These are phyloP conservation scores for Pelmatolapia mariae DNA, from an alignment of 2,113 vertebrate species.

Conservation along the genomic window DNA sequence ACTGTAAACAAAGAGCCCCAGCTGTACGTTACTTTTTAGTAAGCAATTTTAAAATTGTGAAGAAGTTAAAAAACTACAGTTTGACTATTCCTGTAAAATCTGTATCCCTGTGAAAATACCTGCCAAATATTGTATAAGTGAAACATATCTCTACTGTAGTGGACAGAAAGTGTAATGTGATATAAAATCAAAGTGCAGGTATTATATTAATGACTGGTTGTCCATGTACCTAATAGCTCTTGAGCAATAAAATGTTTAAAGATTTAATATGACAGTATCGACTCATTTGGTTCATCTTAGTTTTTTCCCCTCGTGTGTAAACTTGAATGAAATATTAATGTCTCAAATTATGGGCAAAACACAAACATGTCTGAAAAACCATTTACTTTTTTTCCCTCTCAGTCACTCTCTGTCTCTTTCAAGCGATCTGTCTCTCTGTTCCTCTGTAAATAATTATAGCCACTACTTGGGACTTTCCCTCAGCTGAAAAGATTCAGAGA, in stretches of 20 bases:
- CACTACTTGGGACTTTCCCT: not conserved
- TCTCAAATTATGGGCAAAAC: not conserved
- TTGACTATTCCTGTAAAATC: not conserved
- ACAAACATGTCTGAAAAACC: not conserved
- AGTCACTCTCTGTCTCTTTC: not conserved
- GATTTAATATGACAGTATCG: not conserved
- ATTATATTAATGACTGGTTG: not conserved
- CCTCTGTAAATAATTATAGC: not conserved
- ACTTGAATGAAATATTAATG: not conserved
- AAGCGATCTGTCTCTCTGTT: not conserved
- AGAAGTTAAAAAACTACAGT: not conserved
- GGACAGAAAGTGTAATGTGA: not conserved
- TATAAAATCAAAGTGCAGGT: not conserved
- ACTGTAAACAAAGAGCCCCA: not conserved
- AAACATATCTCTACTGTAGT: fast-evolving
- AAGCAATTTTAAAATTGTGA: not conserved
- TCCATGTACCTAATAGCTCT: fast-evolving
- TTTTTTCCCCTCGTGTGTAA: not conserved
- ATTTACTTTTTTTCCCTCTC: not conserved
- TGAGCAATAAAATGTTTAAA: not conserved
- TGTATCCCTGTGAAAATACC: not conserved
- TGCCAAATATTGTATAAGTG: not conserved
- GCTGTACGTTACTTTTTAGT: not conserved
- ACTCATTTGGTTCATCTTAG: not conserved
- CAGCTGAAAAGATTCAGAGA: not conserved